These are phyloP conservation scores for Whitmania pigra DNA, from an alignment of 1,140 invertebrate species.

Conservation along the genomic window DNA sequence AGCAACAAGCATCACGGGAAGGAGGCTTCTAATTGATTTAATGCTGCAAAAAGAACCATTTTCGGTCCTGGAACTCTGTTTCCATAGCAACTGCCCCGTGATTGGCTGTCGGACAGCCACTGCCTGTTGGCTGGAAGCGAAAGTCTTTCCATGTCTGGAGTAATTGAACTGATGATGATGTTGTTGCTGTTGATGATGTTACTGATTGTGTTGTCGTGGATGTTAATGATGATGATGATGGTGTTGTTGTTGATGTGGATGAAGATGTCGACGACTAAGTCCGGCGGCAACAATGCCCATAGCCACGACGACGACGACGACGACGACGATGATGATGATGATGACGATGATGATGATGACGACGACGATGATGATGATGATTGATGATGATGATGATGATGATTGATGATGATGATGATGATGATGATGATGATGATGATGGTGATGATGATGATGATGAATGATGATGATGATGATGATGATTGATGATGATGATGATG, in stretches of 20 bases:
- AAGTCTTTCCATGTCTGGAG: too few species aligned
- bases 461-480: too few species aligned
- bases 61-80: too few species aligned
- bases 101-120: too few species aligned
- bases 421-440: conserved; percentile 5
- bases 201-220: neutral
- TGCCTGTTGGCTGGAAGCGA: too few species aligned
- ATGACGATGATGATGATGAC: conserved; percentile 3
- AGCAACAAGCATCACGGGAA: too few species aligned
- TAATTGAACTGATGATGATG: neutral
- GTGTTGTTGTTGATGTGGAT: neutral
- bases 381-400: conserved; percentile 8
- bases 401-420: conserved; percentile 3
- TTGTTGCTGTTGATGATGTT: neutral
- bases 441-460: neutral
- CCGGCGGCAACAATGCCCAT: neutral
- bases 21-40: too few species aligned
- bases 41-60: too few species aligned
- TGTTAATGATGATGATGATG: neutral
- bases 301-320: neutral
- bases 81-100: too few species aligned
- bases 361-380: neutral
- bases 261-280: neutral
- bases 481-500: too few species aligned
- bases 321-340: neutral